phyloP scores from a whole-genome alignment of 2,797 vertebrate species.

The Scyliorhinus canicula region DNA sequence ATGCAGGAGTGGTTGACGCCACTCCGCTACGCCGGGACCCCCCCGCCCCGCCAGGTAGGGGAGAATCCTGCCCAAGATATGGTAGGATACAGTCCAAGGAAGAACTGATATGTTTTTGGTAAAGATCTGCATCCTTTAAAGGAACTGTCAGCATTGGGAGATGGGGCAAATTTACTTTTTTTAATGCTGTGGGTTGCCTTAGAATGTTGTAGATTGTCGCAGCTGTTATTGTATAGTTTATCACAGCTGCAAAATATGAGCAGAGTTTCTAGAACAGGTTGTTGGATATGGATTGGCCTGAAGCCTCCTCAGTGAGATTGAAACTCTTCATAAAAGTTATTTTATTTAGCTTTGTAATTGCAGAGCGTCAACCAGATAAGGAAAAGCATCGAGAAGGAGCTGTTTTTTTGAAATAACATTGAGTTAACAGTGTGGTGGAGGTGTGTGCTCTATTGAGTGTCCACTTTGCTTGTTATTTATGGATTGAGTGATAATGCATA shows the following conservation, averaged over 20 bases:
- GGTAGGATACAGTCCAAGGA: background rate
- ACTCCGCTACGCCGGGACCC: too few relatives aligned
- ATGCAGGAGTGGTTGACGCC: too few relatives aligned
- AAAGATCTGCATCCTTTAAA: background rate
- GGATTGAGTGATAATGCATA: background rate
- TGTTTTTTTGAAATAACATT: background rate
- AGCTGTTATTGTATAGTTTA: background rate
- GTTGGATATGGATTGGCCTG: background rate
- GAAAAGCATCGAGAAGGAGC: background rate
- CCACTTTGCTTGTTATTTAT: background rate
- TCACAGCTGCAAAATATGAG: background rate
- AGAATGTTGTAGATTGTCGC: background rate
- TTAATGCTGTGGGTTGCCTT: background rate
- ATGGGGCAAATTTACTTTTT: background rate
- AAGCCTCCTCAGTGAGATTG: background rate
- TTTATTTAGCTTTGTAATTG: background rate
- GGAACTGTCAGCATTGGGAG: too few relatives aligned
- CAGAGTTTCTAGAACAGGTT: background rate
- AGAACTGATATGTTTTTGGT: background rate
- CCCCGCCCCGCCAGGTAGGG: too few relatives aligned
- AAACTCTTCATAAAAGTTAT: background rate
- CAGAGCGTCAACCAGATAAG: background rate
- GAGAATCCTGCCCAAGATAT: too few relatives aligned
- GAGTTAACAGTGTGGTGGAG: background rate
- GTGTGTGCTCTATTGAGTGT: background rate